Percentiles rank a stretch among this genome's conserved stretches.
These are phyloP conservation scores for Sipunculus nudus DNA, from an alignment of 2,888 invertebrate species.

Conservation along the genomic window DNA sequence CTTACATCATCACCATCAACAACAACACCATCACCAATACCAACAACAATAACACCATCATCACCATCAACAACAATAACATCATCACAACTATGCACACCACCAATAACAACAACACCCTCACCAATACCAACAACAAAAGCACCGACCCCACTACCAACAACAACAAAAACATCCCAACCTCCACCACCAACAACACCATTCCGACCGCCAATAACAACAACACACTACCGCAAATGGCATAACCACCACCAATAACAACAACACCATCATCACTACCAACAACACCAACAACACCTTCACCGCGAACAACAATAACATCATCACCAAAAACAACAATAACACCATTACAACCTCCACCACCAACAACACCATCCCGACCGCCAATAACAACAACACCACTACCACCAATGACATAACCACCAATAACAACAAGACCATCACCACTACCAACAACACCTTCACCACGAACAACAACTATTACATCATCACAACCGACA, in stretches of 20 bases:
- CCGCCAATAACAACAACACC: background rate
- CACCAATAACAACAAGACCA: constrained; percentile 2
- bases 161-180: background rate
- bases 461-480: too few relatives aligned
- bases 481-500: too few relatives aligned
- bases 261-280: background rate
- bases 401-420: background rate
- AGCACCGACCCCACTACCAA: background rate
- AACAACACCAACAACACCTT: background rate
- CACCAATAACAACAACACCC: background rate
- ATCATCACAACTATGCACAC: background rate
- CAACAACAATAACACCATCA: background rate
- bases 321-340: background rate
- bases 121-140: background rate
- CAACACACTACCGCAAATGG: background rate
- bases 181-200: too few relatives aligned
- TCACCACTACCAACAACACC: too few relatives aligned
- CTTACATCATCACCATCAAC: too few relatives aligned
- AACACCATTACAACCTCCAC: background rate
- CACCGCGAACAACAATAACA: background rate
- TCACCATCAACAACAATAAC: background rate
- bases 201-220: background rate
- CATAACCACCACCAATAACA: background rate
- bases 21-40: background rate
- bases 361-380: background rate